These are phyloP conservation scores for Pollimyrus isidori DNA, from an alignment of 2,113 vertebrate genomes.

Conservation along the genomic window DNA sequence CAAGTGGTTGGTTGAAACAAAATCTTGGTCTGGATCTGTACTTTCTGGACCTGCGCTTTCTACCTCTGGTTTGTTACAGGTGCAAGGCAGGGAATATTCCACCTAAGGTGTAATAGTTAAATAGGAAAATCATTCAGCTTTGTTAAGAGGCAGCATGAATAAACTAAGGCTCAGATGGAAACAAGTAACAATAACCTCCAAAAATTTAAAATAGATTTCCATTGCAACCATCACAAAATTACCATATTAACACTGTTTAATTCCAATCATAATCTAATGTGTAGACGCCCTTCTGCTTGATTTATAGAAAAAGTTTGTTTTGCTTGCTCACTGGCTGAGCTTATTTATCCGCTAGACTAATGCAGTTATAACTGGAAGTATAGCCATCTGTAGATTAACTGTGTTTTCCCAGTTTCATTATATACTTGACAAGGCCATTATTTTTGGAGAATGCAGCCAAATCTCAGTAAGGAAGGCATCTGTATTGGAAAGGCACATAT, in stretches of 20 bases:
- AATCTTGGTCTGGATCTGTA: not conserved
- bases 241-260: not conserved
- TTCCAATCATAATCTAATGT: not conserved
- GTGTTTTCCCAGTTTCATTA: not conserved
- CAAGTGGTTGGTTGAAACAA: not conserved
- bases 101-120: not conserved
- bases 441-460: not conserved
- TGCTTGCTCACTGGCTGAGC: not conserved
- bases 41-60: not conserved
- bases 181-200: not conserved
- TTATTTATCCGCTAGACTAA: not conserved
- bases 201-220: not conserved
- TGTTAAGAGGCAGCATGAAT: not conserved
- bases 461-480: not conserved
- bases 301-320: not conserved
- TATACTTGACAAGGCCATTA: not conserved
- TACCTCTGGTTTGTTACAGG: not conserved
- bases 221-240: not conserved
- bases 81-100: not conserved
- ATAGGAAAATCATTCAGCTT: not conserved
- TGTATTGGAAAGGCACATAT: not conserved
- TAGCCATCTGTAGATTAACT: not conserved
- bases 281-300: not conserved
- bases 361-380: not conserved
- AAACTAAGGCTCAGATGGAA: not conserved